Evolutionary conservation across 92 coral and sea anemone genomes (phyloP).

Genomic region (Heteractis magnifica): DNA sequence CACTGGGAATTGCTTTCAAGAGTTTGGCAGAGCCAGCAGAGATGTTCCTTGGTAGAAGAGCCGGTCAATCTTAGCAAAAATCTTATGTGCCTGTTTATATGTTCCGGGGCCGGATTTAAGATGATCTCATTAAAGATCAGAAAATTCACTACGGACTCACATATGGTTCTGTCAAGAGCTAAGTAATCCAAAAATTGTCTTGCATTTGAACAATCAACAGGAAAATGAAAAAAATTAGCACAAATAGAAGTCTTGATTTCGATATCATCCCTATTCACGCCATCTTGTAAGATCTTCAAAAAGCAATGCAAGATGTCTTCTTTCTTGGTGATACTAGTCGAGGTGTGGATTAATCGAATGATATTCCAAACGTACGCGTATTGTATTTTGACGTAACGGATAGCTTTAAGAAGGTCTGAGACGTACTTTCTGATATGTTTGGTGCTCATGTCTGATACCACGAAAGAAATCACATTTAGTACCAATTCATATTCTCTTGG

Average conservation of each 20-base stretch:
- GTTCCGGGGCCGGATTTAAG: not conserved
- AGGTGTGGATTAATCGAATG: not conserved
- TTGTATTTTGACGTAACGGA: not conserved
- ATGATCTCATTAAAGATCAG: not conserved
- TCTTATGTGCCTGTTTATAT: not conserved
- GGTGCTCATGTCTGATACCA: not conserved
- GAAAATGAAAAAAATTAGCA: not conserved
- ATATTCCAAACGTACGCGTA: not conserved
- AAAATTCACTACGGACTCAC: not conserved
- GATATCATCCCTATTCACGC: not conserved
- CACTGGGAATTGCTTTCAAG: not conserved
- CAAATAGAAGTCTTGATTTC: not conserved
- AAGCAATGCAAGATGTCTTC: not conserved
- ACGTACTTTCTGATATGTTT: not conserved
- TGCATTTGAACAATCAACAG: not conserved
- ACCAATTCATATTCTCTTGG: slow-evolving; percentile 7
- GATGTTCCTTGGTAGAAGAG: not conserved
- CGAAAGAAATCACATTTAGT: not conserved
- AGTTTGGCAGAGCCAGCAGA: not conserved
- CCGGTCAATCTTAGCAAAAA: not conserved
- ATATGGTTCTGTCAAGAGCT: not conserved
- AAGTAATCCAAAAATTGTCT: not conserved
- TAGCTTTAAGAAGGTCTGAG: not conserved
- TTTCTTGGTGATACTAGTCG: not conserved
- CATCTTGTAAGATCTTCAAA: not conserved